Evolutionary conservation across 2,797 vertebrate genomes (phyloP), one percentile per base, ranked within the genome.

Genomic region (Poeciliopsis presidionis): DNA sequence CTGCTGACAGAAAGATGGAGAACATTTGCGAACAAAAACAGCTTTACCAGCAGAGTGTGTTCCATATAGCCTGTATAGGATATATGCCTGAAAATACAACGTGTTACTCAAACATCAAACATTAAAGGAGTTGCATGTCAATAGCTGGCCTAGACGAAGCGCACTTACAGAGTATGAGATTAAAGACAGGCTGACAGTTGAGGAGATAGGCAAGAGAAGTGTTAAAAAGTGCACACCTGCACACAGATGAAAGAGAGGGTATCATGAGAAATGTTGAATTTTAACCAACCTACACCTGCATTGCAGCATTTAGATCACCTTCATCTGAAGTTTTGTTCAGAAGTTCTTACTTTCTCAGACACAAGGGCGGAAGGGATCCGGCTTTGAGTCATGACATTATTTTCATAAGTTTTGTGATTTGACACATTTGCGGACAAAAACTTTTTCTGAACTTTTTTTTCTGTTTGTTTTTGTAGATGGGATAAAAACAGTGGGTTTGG

Each of bases 181-280:
- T 86, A 75, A 53, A 71, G 65, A 76, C 13, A n/a, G 51, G 25
- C 57, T 79, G 79, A 74, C 30, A 76, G 81, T 55, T 30, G 65
- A 74, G 59, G 9, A 79, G 63, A 49, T 45, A 73, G 75, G 72
- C 36, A 41, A 36, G 57, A 41, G 25, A 73, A 28, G 80, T 79
- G 63, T 81, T 87, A 61, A 81, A 92, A 74, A 81, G 80, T 0
- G 33, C 87, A 89, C 75, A 87, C 77, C 73, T 90, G 83, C 74
- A 78, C 82, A 71, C 81, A 90, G 90, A 93, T 94, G 86, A 92
- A 88, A 88, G 87, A 47, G 76, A 72, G n/a, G 14, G 36, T 72
- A 22, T 84, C 84, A 82, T 84, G 82, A 63, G 85, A 88, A 92
- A 87, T 87, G 84, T 69, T 86, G 80, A 90, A 90, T 87, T 84